These are phyloP conservation scores for Smutsia temminckii DNA, from an alignment of 2,797 vertebrate species.

Conservation along the genomic window DNA sequence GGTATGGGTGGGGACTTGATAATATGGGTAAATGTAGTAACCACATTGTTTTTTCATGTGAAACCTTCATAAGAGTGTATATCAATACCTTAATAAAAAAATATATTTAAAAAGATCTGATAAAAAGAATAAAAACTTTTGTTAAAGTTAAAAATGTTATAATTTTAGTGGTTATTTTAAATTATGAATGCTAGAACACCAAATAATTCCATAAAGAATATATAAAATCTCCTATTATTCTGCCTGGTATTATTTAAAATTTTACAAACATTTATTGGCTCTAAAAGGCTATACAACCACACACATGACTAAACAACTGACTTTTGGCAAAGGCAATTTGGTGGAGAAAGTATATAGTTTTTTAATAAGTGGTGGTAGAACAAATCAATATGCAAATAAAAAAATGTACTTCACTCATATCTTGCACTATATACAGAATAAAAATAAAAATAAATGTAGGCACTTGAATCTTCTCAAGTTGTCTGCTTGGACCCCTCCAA, in stretches of 20 bases:
- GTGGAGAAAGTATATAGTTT: not conserved
- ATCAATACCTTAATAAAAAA: too few relatives aligned
- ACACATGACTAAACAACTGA: not conserved
- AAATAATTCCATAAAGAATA: constrained; percentile 37
- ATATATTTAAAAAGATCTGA: not conserved
- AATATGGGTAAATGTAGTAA: too few relatives aligned
- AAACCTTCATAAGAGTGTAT: too few relatives aligned
- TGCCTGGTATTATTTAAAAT: not conserved
- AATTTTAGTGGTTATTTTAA: constrained; percentile 12
- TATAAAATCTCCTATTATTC: not conserved
- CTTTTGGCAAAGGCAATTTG: constrained; percentile 1
- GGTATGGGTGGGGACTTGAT: too few relatives aligned
- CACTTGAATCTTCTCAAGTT: too few relatives aligned
- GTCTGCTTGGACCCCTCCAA: too few relatives aligned
- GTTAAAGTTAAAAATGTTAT: not conserved
- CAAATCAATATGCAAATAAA: not conserved
- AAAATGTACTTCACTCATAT: not conserved
- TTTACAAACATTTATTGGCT: not conserved
- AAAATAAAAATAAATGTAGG: too few relatives aligned
- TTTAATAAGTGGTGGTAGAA: not conserved
- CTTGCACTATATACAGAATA: too few relatives aligned
- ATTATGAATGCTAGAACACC: not conserved
- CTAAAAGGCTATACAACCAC: not conserved
- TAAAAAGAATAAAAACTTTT: not conserved
- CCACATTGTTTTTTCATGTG: too few relatives aligned